phyloP scores from a whole-genome alignment of 2,888 invertebrate genomes.

The Phyllotreta striolata region DNA sequence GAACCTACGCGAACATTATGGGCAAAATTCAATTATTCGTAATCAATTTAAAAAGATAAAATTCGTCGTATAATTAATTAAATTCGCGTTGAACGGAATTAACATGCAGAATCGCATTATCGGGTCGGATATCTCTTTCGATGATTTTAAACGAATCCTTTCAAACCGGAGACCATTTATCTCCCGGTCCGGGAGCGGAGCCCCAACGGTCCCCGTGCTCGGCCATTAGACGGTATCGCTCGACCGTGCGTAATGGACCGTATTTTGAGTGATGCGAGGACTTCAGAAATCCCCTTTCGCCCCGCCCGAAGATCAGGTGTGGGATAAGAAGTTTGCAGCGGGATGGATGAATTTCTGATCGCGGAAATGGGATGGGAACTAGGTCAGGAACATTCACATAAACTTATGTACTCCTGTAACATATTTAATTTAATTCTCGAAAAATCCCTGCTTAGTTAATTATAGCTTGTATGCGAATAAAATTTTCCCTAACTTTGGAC shows the following conservation, averaged over 20 bases:
- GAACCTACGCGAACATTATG: no score
- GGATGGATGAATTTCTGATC: conserved; percentile 10
- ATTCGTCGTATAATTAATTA: neutral
- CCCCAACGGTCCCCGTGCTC: conserved; percentile 37
- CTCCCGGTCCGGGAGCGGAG: conserved; percentile 53
- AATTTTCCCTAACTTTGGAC: no score
- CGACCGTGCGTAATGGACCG: conserved; percentile 58
- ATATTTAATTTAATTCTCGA: neutral
- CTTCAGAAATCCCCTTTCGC: conserved; percentile 12
- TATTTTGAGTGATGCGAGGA: conserved; percentile 45
- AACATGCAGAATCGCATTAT: neutral
- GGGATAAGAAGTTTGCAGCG: conserved; percentile 17
- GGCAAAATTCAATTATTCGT: no score
- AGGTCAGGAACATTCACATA: no score
- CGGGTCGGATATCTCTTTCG: conserved; percentile 39
- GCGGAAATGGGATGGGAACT: neutral
- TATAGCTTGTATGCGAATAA: no score
- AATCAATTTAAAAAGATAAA: no score
- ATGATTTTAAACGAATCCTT: conserved; percentile 33
- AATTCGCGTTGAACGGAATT: neutral
- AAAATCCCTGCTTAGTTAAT: no score
- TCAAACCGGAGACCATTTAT: conserved; percentile 55
- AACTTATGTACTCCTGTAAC: conserved; percentile 1
- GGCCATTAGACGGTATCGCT: conserved; percentile 62
- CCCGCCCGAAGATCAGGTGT: conserved; percentile 22